Evolutionary conservation across 35 echinoderm and acorn worm species (phyloP).

Genomic region (Hemicentrotus pulcherrimus): DNA sequence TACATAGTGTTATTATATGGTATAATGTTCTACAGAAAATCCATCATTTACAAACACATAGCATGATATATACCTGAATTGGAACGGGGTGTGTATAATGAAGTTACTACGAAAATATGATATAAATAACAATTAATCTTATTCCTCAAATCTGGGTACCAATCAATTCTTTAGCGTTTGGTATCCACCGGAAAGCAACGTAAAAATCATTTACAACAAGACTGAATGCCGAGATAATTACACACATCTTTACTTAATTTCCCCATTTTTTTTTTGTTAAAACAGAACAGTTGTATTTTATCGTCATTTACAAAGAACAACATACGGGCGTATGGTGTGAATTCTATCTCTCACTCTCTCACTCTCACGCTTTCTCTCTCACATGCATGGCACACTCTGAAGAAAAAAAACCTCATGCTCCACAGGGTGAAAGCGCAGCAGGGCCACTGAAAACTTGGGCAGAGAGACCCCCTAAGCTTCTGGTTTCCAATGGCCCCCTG

Average conservation of each 20-base stretch:
- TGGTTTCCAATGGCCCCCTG: not conserved
- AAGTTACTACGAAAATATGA: constrained; percentile 33
- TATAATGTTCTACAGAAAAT: not conserved
- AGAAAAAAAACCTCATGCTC: not conserved
- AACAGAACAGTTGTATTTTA: not conserved
- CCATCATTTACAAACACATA: constrained; percentile 29
- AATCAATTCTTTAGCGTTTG: not conserved
- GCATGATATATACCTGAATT: constrained; percentile 21
- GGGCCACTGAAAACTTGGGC: not conserved
- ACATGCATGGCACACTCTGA: not conserved
- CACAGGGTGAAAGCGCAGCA: not conserved
- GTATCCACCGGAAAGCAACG: not conserved
- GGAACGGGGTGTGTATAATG: not conserved
- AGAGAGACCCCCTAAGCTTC: not conserved
- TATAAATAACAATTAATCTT: constrained; percentile 35
- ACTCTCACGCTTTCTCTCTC: constrained; percentile 22
- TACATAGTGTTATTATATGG: not conserved
- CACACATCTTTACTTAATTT: not conserved
- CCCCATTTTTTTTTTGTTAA: not conserved
- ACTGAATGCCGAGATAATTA: constrained; percentile 1
- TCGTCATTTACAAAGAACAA: not conserved
- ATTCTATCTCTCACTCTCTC: not conserved
- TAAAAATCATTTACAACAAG: constrained; percentile 14
- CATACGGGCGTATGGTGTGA: not conserved
- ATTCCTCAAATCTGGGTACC: constrained; percentile 15